Conservation (phyloP, 2,888 invertebrate species). For the Microctonus brassicae region DNA sequence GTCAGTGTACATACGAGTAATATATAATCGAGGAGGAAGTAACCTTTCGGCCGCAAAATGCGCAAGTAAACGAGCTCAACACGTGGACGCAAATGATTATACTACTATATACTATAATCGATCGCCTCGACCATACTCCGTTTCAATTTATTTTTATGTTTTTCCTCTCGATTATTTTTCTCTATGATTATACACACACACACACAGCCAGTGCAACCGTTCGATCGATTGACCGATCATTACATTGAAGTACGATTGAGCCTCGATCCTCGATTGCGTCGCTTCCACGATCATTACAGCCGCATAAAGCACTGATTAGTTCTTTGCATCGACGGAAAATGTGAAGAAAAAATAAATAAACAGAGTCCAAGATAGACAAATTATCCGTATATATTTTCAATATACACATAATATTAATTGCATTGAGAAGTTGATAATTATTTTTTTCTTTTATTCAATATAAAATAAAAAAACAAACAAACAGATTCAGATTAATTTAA, state of each 20-base stretch:
- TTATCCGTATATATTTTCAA: not conserved
- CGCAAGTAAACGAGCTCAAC: not conserved
- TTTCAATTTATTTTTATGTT: constrained; percentile 10
- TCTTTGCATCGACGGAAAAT: constrained; percentile 12
- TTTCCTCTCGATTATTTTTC: constrained; percentile 23
- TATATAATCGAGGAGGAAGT: not conserved
- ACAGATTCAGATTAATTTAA: constrained; percentile 42
- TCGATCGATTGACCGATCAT: constrained; percentile 4
- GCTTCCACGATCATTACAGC: not conserved
- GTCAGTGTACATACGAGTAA: not conserved
- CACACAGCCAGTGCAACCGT: not conserved
- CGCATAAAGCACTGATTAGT: constrained; percentile 9
- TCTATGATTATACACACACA: constrained; percentile 28
- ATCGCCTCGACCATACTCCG: not conserved
- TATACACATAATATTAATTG: not conserved
- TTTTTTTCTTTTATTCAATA: not conserved
- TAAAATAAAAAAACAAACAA: not conserved
- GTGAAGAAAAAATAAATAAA: not conserved
- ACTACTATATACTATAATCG: constrained; percentile 26
- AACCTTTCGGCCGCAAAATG: constrained; percentile 23
- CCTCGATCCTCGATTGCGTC: constrained; percentile 11
- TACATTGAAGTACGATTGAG: not conserved
- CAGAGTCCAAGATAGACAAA: not conserved
- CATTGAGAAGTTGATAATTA: not conserved
- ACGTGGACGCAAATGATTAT: constrained; percentile 25